Percentiles rank a stretch among this genome's conserved stretches.
phyloP scores from a whole-genome alignment of 2,888 invertebrate species.

The Melanostoma scalare region DNA sequence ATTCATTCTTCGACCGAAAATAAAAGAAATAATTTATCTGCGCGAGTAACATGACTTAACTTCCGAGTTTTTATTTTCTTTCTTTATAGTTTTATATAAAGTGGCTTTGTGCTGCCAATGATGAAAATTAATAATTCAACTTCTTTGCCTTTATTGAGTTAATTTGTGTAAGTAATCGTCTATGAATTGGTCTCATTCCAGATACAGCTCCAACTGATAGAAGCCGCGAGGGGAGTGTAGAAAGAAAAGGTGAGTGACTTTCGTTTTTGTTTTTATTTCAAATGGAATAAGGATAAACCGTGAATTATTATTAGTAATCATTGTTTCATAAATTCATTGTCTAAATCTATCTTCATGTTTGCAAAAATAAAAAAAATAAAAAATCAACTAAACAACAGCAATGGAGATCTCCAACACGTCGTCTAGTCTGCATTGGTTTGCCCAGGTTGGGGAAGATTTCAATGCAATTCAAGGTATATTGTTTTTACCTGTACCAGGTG shows the following conservation, averaged over 20 bases:
- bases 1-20: too few relatives aligned
- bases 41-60: neutral
- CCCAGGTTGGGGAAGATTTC: slow-evolving; percentile 81
- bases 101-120: slow-evolving; percentile 1
- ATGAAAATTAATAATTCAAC: slow-evolving; percentile 30
- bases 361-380: slow-evolving; percentile 13
- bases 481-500: slow-evolving; percentile 18
- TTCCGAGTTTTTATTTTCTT: slow-evolving; percentile 10
- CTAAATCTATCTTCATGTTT: slow-evolving; percentile 36
- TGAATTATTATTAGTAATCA: slow-evolving; percentile 15
- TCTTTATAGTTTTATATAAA: too few relatives aligned
- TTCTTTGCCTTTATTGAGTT: slow-evolving; percentile 40
- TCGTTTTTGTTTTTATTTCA: slow-evolving; percentile 1
- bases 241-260: slow-evolving; percentile 79
- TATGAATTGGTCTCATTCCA: slow-evolving; percentile 72
- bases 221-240: slow-evolving; percentile 81
- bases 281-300: slow-evolving; percentile 10
- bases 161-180: slow-evolving; percentile 53
- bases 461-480: slow-evolving; percentile 78
- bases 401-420: slow-evolving; percentile 75
- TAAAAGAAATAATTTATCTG: slow-evolving; percentile 15
- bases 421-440: slow-evolving; percentile 81
- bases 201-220: slow-evolving; percentile 80
- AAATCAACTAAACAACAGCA: slow-evolving; percentile 48
- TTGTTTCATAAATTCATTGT: slow-evolving; percentile 20